Evolutionary conservation across 2,888 invertebrate genomes (phyloP), one percentile per base, ranked within the genome.

Genomic region (Campoletis raptor): DNA sequence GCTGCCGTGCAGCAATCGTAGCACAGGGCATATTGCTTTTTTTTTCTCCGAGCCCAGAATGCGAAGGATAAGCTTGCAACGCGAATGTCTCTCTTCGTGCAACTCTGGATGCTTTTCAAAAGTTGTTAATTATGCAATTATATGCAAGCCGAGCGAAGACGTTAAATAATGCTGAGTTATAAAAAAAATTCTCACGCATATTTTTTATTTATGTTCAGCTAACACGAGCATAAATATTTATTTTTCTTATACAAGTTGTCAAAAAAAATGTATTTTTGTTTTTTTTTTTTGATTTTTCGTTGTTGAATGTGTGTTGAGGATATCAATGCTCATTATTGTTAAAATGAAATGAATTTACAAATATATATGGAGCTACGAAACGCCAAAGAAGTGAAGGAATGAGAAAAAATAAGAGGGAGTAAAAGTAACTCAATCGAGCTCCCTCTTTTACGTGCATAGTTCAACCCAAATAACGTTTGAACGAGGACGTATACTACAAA

Each of bases 21-120:
- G 37, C 66, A 45, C 52, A 73, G 82, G 69, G 74, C 78, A 69
- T 79, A 74, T 82, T 76, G 85, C 54, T 74, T 79, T 79, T 74
- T 64, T 42, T 7, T 10, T 24, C 24, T 45, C 48, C 52, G 7
- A 66, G 30, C 77, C 21, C 10, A 10, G 57, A 21, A 24, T 15
- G 48, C 15, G 48, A 57, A 21, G 21, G 10, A 24, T 24, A 61
- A 30, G 7, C 30, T 61, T 61, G 61, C 5, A 30, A 15, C 61
- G 61, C 15, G 15, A 12, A 15, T 6, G 15, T 61, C 61, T 61
- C 61, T 5, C 24, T 61, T 61, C 30, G 15, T 30, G 1, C 6
- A 6, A 30, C 30, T 30, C 15, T 48, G 2, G 15, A 61, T 30
- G 30, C 15, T 30, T 61, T 30, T 61, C 15, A 3, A 30, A 30